A percentile compares a stretch with the other conserved stretches of the same genome.
Evolutionary conservation across 2,113 vertebrate species (phyloP).

Genomic region (Pelobates fuscus): DNA sequence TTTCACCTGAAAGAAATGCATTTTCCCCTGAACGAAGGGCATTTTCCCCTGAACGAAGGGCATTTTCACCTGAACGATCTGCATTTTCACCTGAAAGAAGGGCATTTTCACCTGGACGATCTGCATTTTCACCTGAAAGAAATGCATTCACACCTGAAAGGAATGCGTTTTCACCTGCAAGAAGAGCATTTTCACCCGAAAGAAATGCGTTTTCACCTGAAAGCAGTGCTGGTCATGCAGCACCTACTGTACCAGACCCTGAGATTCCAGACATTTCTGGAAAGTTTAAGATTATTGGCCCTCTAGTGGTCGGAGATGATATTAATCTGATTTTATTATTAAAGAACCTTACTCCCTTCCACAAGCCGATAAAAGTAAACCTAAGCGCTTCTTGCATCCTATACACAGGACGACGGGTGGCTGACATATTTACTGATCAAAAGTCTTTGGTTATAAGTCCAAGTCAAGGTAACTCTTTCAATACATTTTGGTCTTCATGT

Average conservation of each 20-base stretch:
- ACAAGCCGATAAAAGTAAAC: conserved; percentile 66
- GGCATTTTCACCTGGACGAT: too few species aligned
- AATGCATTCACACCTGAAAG: neutral
- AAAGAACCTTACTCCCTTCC: conserved; percentile 57
- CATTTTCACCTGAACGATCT: neutral
- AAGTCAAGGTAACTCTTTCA: conserved; percentile 70
- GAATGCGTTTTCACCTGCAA: neutral
- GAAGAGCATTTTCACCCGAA: too few species aligned
- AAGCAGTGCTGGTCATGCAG: neutral
- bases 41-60: neutral
- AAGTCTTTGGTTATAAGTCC: conserved; percentile 61
- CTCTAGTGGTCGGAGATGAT: conserved; percentile 68
- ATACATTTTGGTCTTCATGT: neutral
- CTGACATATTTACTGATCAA: conserved; percentile 68
- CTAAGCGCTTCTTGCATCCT: conserved; percentile 68
- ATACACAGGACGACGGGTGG: conserved; percentile 66
- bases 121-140: neutral
- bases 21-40: neutral
- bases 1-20: neutral
- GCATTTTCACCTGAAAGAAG: neutral
- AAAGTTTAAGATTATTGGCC: conserved; percentile 71
- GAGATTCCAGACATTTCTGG: conserved; percentile 66
- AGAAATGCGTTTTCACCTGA: neutral
- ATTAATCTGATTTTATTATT: conserved; percentile 65
- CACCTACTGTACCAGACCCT: neutral